Conservation (phyloP, 2,113 vertebrate species). For the Siphamia tubifer region DNA sequence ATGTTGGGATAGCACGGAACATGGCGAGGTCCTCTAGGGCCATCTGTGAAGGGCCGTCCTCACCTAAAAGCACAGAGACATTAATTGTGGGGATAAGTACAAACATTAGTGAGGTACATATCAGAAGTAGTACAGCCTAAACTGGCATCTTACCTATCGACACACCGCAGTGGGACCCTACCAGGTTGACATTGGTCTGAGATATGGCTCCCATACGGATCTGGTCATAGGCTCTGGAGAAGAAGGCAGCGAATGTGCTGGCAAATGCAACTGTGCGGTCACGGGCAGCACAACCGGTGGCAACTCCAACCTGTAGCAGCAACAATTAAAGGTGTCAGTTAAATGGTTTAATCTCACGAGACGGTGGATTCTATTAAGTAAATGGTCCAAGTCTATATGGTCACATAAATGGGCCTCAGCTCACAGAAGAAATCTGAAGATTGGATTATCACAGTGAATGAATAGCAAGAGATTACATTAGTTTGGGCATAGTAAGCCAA, state of each 20-base stretch:
- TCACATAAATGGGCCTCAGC: not conserved
- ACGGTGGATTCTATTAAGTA: not conserved
- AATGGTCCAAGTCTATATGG: not conserved
- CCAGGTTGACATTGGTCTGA: constrained; percentile 85
- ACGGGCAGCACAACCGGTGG: constrained; percentile 84
- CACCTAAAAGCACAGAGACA: constrained; percentile 69
- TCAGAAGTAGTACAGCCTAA: not conserved
- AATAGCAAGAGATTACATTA: constrained; percentile 44
- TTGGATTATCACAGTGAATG: constrained; percentile 17
- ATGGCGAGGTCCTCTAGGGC: constrained; percentile 89
- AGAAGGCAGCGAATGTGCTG: constrained; percentile 85
- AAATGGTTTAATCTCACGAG: not conserved
- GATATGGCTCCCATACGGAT: constrained; percentile 90
- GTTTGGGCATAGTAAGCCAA: not conserved
- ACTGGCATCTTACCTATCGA: constrained; percentile 80
- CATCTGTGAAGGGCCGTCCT: constrained; percentile 89
- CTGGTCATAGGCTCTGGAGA: constrained; percentile 87
- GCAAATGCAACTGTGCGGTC: constrained; percentile 82
- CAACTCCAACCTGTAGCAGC: constrained; percentile 82
- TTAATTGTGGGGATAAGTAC: accelerated
- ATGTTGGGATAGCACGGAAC: constrained; percentile 87
- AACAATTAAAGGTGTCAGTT: not conserved
- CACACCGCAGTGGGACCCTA: constrained; percentile 86
- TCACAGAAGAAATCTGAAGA: not conserved
- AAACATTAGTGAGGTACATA: too few species aligned